Percentiles rank a stretch among this genome's conserved stretches.
Evolutionary conservation across 2,797 vertebrate genomes (phyloP).

Genomic region (Myotis planiceps): DNA sequence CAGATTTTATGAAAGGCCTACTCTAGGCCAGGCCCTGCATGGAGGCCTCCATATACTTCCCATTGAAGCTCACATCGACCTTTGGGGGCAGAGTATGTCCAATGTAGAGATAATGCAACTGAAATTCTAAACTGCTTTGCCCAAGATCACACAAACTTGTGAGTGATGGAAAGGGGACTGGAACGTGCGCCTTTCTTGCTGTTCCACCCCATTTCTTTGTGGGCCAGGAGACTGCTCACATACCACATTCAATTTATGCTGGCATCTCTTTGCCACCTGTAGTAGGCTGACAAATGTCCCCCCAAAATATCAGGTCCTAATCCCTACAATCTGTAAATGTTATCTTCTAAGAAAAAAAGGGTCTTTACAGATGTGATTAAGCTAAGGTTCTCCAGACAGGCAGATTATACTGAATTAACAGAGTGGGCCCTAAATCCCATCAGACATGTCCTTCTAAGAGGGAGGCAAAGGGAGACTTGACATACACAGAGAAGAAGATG

Average conservation of each 20-base stretch:
- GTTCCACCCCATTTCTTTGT: background rate
- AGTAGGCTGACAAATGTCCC: background rate
- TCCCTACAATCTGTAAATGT: background rate
- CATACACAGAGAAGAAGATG: background rate
- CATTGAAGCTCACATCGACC: background rate
- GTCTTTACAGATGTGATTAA: background rate
- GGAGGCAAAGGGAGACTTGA: background rate
- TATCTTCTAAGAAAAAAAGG: background rate
- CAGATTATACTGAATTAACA: background rate
- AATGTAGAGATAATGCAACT: background rate
- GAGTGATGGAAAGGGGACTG: background rate
- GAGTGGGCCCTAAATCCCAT: background rate
- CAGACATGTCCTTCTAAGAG: background rate
- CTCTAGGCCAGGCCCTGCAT: too few relatives aligned
- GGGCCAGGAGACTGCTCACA: background rate
- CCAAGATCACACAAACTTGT: background rate
- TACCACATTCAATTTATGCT: background rate
- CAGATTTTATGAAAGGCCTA: background rate
- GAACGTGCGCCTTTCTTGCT: background rate
- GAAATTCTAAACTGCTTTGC: background rate
- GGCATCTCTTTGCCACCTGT: background rate
- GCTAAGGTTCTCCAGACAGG: background rate
- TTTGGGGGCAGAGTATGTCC: background rate
- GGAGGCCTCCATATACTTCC: background rate
- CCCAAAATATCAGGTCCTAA: background rate